Conservation (phyloP, 2,888 invertebrate species). For the Nephrotoma guestfalica region DNA sequence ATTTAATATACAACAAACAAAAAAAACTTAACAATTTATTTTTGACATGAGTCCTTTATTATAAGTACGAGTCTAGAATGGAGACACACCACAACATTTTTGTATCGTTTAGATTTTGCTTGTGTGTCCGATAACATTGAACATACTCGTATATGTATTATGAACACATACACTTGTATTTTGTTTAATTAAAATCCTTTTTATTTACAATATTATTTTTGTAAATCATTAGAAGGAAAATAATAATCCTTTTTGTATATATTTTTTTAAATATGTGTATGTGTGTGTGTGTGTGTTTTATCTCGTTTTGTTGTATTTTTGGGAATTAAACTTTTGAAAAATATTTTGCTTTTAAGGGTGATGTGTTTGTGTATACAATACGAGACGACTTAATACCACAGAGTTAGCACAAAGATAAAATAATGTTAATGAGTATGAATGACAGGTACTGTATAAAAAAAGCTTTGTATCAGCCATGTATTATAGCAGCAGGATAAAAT, state of each 20-base stretch:
- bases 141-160: not conserved
- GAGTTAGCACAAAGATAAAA: not conserved
- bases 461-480: not conserved
- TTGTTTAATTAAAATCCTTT: not conserved
- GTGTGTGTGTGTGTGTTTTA: not conserved
- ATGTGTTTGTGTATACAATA: not conserved
- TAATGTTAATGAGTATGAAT: not conserved
- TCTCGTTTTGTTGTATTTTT: not conserved
- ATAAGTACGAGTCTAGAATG: not conserved
- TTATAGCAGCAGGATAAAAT: not conserved
- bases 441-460: not conserved
- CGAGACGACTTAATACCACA: not conserved
- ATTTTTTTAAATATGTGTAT: not conserved
- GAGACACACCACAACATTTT: not conserved
- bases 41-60: not conserved
- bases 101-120: not conserved
- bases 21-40: not conserved
- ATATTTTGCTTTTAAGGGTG: not conserved
- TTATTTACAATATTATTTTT: not conserved
- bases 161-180: not conserved
- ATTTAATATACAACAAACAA: not conserved
- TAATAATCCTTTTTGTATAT: not conserved
- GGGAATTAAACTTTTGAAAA: not conserved
- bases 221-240: not conserved
- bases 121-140: not conserved